A percentile compares a stretch with the other conserved stretches of the same genome.
Evolutionary conservation across 1,140 invertebrate species (phyloP).

Genomic region (Lysiphlebus fabarum): DNA sequence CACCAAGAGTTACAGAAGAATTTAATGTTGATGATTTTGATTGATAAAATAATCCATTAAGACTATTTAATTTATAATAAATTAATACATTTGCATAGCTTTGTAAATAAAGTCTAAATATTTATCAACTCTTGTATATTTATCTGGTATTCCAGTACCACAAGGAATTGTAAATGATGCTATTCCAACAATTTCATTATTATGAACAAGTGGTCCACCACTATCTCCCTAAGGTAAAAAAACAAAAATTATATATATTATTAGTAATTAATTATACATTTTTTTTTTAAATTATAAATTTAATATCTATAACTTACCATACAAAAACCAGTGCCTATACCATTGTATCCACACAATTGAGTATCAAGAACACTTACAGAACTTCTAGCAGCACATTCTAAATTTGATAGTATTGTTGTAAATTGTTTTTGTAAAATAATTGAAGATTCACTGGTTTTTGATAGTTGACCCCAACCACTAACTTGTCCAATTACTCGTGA

Average conservation of each 20-base stretch:
- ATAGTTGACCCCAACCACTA: conserved; percentile 22
- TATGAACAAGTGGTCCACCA: conserved; percentile 25
- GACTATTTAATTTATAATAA: too few species aligned
- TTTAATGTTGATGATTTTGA: too few species aligned
- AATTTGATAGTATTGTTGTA: conserved; percentile 19
- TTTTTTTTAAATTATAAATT: too few species aligned
- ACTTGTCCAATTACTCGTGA: conserved; percentile 7
- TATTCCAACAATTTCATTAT: conserved; percentile 48
- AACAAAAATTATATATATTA: background rate
- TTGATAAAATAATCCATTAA: too few species aligned
- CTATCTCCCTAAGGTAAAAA: conserved; percentile 24
- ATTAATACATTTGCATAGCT: background rate
- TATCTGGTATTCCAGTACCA: conserved; percentile 60
- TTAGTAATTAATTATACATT: too few species aligned
- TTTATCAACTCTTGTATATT: conserved; percentile 61
- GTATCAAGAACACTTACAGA: conserved; percentile 12
- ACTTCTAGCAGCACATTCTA: conserved; percentile 20
- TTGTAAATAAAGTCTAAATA: conserved; percentile 39
- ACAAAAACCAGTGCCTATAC: conserved; percentile 24
- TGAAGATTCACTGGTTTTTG: conserved; percentile 5
- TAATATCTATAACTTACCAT: conserved; percentile 22
- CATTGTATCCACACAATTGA: conserved; percentile 26
- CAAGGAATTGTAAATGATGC: conserved; percentile 65
- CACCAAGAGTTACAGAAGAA: too few species aligned
- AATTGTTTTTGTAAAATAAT: conserved; percentile 16